Evolutionary conservation across 2,113 vertebrate genomes (phyloP), one percentile per base, ranked within the genome.

Genomic region (Cephalopholis sonnerati): DNA sequence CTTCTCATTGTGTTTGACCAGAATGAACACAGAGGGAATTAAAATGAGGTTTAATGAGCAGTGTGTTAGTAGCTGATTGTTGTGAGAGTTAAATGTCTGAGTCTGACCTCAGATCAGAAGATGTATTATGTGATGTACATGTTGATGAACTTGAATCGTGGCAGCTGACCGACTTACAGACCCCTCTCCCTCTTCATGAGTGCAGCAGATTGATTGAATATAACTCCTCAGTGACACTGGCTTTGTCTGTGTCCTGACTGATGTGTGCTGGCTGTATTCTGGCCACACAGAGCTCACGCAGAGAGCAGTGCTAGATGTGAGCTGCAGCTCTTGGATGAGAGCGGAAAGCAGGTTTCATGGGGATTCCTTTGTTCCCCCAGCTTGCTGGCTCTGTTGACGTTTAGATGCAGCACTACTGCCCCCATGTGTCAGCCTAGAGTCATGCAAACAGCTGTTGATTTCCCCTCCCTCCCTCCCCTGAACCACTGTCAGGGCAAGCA

Each of bases 291-390:
- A 5, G 27, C 74, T 15, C 51, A 2, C 22, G 64, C 22, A 25
- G 46, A 36, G 15, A 20, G 62, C 65, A 13, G 66, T 11, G 22
- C 8, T 61, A 20, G 70, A 84, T 51, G 71, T 3, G 63, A 70
- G 75, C 76, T 66, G 84, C 83, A 65, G 85, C 41, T 39, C 27
- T 11, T 2, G 67, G 71, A 72, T 82, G 80, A 84, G 79, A 76
- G 75, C 86, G 72, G 22, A 58, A 50, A 82, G 48, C 83, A 64
- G 82, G 77, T 44, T 90, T 87, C 71, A 61, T 16, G 82, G 88
- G 85, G 82, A 91, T 93, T 93, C 91, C 92, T 95, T 94, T 94
- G 93, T 95, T 94, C 87, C 86, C 2, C 41, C n/a, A 44, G 48
- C 54, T 69, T 46, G 39, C 63, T 7, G 65, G 3, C 25, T 3